Conservation (phyloP, 2,113 vertebrate genomes). For the Nymphicus hollandicus region DNA sequence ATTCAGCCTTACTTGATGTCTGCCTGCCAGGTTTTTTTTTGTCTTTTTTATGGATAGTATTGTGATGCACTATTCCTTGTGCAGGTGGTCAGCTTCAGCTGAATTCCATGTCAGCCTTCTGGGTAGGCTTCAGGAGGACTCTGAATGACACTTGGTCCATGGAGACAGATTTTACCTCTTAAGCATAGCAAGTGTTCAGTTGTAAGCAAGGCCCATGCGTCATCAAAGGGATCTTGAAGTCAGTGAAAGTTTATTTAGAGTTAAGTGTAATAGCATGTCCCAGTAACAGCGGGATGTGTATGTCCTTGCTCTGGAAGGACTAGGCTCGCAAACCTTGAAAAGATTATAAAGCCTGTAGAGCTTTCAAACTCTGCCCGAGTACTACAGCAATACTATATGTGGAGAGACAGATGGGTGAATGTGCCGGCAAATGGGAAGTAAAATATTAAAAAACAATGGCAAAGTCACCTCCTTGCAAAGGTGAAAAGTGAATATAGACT, state of each 20-base stretch:
- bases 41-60: fast-evolving
- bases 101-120: not conserved
- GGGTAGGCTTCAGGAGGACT: not conserved
- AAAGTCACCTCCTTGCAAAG: not conserved
- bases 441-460: not conserved
- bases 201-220: not conserved
- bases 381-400: not conserved
- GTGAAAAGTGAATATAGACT: not conserved
- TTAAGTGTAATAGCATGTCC: not conserved
- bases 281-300: not conserved
- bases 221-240: not conserved
- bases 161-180: not conserved
- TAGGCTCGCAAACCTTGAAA: not conserved
- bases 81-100: not conserved
- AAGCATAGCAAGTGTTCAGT: not conserved
- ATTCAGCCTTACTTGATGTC: not conserved
- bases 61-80: not conserved
- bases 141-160: not conserved
- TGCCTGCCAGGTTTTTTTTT: not conserved
- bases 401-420: not conserved
- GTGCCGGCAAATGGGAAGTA: not conserved
- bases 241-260: not conserved
- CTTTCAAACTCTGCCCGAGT: not conserved
- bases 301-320: not conserved
- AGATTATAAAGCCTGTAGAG: not conserved